Evolutionary conservation across 2,113 vertebrate genomes (phyloP).

Genomic region (Clarias magur): DNA sequence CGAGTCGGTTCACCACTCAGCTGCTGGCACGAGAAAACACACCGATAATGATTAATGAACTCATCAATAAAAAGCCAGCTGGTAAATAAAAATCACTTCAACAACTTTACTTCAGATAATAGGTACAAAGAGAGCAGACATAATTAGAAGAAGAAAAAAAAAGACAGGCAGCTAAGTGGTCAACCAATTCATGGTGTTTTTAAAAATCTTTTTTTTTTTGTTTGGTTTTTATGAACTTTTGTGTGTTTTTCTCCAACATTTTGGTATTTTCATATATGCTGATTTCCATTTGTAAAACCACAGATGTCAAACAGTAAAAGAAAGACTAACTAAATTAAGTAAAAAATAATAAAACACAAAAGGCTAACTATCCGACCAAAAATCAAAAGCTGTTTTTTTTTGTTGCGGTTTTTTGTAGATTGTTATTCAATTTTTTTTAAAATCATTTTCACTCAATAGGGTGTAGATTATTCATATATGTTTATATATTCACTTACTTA

Average conservation of each 20-base stretch:
- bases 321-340: slow-evolving; percentile 57
- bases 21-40: slow-evolving; percentile 67
- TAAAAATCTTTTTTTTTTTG: slow-evolving; percentile 62
- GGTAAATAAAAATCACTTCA: slow-evolving; percentile 60
- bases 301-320: slow-evolving; percentile 59
- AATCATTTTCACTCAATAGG: slow-evolving; percentile 70
- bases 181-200: slow-evolving; percentile 66
- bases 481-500: slow-evolving; percentile 83
- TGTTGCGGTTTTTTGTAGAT: slow-evolving; percentile 48
- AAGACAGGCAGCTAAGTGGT: slow-evolving; percentile 72
- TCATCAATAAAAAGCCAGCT: slow-evolving; percentile 61
- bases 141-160: slow-evolving; percentile 62
- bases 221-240: slow-evolving; percentile 61
- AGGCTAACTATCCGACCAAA: slow-evolving; percentile 57
- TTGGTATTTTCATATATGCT: slow-evolving; percentile 54
- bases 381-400: slow-evolving; percentile 57
- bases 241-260: slow-evolving; percentile 57
- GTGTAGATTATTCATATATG: slow-evolving; percentile 65
- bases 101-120: slow-evolving; percentile 54
- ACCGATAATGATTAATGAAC: slow-evolving; percentile 67
- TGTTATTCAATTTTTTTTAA: slow-evolving; percentile 63
- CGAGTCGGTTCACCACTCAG: slow-evolving; percentile 74
- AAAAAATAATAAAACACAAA: slow-evolving; percentile 53
- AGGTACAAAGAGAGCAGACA: slow-evolving; percentile 52
- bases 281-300: slow-evolving; percentile 56